Conservation (phyloP, 2,797 vertebrate species). For the Xenops minutus region DNA sequence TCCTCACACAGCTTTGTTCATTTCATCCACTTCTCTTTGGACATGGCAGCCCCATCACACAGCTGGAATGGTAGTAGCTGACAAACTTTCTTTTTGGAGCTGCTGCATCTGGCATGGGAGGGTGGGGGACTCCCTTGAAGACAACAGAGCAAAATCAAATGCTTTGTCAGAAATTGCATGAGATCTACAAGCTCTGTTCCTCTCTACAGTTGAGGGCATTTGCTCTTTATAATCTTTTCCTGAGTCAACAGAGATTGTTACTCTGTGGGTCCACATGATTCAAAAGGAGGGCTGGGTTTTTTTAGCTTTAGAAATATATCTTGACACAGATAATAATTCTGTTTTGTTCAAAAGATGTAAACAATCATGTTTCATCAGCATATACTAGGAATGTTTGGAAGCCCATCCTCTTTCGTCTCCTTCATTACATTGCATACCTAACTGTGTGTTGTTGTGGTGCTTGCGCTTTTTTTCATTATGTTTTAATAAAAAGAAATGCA, state of each 20-base stretch:
- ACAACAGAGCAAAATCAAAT: background rate
- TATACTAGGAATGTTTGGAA: background rate
- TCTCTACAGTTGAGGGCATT: background rate
- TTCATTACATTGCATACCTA: background rate
- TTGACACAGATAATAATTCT: background rate
- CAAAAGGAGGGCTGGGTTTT: background rate
- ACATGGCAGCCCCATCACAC: background rate
- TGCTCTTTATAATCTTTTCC: background rate
- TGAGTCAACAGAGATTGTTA: background rate
- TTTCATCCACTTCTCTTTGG: background rate
- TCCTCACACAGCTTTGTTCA: background rate
- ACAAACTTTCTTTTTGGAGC: background rate
- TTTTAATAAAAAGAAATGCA: background rate
- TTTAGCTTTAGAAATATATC: background rate
- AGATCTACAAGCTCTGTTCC: background rate
- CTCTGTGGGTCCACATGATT: background rate
- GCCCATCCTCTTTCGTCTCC: background rate
- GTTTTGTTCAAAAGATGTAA: background rate
- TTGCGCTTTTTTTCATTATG: background rate
- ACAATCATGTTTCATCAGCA: background rate
- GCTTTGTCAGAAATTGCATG: background rate
- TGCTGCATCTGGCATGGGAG: background rate
- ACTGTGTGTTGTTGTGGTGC: background rate
- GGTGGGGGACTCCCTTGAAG: background rate
- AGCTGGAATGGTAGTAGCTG: background rate